A percentile compares a stretch with the other conserved stretches of the same genome.
These are phyloP conservation scores for Pseudoatta argentina DNA, from an alignment of 1,140 invertebrate species.

Conservation along the genomic window DNA sequence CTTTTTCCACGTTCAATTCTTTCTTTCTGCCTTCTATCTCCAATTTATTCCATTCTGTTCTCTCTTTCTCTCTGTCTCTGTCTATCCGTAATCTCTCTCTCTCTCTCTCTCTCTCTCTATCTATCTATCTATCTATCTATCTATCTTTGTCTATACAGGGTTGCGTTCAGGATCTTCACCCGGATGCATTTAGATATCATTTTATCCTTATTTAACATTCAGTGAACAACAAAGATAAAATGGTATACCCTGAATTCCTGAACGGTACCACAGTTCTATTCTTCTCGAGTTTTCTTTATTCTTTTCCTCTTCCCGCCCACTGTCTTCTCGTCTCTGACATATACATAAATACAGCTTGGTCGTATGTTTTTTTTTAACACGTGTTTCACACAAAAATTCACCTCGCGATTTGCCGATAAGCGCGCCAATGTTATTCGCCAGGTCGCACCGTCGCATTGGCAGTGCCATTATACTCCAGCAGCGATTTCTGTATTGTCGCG, in stretches of 20 bases:
- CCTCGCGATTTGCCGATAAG: slow-evolving; percentile 70
- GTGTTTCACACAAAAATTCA: slow-evolving; percentile 76
- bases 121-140: not conserved
- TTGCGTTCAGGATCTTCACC: too few species aligned
- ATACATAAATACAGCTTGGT: slow-evolving; percentile 56
- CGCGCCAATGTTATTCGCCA: slow-evolving; percentile 54
- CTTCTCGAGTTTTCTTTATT: not conserved
- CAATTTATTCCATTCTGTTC: not conserved
- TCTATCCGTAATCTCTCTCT: too few species aligned
- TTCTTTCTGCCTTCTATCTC: slow-evolving; percentile 2
- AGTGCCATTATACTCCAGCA: slow-evolving; percentile 68
- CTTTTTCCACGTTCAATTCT: not conserved
- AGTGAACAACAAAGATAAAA: too few species aligned
- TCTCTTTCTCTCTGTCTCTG: not conserved
- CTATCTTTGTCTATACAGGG: not conserved
- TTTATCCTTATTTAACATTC: too few species aligned
- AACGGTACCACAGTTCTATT: not conserved
- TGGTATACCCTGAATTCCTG: too few species aligned
- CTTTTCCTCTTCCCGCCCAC: not conserved
- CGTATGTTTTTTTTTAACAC: slow-evolving; percentile 74
- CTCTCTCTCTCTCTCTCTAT: not conserved
- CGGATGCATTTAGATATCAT: too few species aligned
- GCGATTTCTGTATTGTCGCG: slow-evolving; percentile 70
- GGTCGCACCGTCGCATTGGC: slow-evolving; percentile 53
- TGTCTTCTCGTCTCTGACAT: not conserved